A percentile compares a stretch with the other conserved stretches of the same genome.
Conservation (phyloP, 2,113 vertebrate species). For the Atherinomorus stipes region DNA sequence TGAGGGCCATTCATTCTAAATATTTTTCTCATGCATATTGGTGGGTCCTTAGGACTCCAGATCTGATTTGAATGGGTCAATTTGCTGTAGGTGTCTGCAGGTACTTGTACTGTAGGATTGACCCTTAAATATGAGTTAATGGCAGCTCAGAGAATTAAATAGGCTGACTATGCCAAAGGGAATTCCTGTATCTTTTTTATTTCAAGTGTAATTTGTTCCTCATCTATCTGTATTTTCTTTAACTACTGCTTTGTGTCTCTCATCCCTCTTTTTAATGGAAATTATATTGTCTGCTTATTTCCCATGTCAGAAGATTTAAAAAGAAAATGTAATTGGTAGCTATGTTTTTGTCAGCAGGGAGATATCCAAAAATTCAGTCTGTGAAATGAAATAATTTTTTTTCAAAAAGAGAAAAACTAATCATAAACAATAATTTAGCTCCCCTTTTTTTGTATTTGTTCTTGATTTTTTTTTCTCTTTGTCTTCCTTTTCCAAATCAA, state of each 20-base stretch:
- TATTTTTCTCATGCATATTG: background rate
- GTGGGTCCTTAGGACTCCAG: constrained; percentile 9
- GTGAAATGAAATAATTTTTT: constrained; percentile 42
- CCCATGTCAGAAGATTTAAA: constrained; percentile 64
- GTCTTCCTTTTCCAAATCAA: constrained; percentile 43
- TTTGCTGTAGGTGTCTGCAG: constrained; percentile 56
- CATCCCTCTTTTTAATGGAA: constrained; percentile 50
- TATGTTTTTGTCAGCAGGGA: constrained; percentile 55
- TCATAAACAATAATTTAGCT: constrained; percentile 49
- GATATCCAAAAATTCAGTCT: constrained; percentile 60
- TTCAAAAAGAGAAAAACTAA: constrained; percentile 20
- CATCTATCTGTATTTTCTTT: constrained; percentile 46
- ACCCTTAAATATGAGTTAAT: constrained; percentile 58
- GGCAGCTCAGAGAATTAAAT: constrained; percentile 36
- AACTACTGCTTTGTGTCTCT: constrained; percentile 39
- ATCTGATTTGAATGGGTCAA: constrained; percentile 33
- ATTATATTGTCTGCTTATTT: constrained; percentile 66
- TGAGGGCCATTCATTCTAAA: no score
- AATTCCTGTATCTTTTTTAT: constrained; percentile 1
- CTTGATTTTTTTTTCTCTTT: constrained; percentile 6
- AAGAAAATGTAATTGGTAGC: constrained; percentile 52
- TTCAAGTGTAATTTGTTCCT: constrained; percentile 30
- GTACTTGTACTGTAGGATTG: constrained; percentile 54
- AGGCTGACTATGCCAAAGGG: constrained; percentile 3
- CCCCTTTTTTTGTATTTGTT: constrained; percentile 22